phyloP scores from a whole-genome alignment of 2,113 vertebrate species.

The Hemiprocne comata region DNA sequence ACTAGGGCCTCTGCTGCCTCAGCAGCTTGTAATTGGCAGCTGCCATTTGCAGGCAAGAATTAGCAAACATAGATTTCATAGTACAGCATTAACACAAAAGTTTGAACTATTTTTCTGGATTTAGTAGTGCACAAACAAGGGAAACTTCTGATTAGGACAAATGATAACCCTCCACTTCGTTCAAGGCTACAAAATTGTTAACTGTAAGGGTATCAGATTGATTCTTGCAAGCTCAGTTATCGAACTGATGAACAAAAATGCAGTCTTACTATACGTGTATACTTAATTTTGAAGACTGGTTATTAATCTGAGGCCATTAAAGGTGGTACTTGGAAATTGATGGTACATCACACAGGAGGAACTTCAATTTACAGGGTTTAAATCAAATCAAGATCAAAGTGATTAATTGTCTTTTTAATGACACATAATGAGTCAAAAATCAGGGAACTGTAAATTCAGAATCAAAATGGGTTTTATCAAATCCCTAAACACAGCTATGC shows the following conservation, averaged over 20 bases:
- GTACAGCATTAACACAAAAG: neutral
- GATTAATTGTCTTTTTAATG: neutral
- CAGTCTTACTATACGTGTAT: neutral
- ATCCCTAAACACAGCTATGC: neutral
- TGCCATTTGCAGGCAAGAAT: neutral
- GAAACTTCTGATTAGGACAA: neutral
- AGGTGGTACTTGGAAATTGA: neutral
- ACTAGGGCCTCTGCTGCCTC: neutral
- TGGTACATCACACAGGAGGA: neutral
- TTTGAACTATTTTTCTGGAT: neutral
- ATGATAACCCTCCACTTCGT: neutral
- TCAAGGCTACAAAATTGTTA: neutral
- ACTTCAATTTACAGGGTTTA: neutral
- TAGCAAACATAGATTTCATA: neutral
- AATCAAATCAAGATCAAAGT: neutral
- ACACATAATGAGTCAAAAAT: neutral
- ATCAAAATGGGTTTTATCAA: neutral
- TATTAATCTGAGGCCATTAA: neutral
- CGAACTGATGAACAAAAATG: neutral
- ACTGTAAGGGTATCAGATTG: neutral
- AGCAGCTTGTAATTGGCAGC: neutral
- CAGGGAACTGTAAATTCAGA: neutral
- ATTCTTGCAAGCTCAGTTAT: neutral
- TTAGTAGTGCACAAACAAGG: neutral
- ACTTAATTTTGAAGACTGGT: neutral